These are phyloP conservation scores for Suricata suricatta DNA, from an alignment of 2,113 vertebrate species.

Conservation along the genomic window DNA sequence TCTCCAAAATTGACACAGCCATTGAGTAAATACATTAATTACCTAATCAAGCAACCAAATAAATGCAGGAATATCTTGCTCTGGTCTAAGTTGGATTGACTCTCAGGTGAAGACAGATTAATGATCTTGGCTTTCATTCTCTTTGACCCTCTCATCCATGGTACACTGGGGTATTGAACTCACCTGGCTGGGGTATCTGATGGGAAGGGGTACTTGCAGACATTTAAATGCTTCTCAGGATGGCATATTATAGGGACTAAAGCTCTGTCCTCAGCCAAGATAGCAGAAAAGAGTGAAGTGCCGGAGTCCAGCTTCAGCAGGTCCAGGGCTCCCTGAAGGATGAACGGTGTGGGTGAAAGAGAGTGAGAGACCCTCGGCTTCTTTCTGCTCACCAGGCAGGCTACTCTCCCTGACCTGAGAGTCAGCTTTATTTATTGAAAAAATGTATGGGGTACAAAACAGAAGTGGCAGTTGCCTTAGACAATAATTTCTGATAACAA, in stretches of 20 bases:
- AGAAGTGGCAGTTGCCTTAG: too few relatives aligned
- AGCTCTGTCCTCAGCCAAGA: not conserved
- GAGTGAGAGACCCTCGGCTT: too few relatives aligned
- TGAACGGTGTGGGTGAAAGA: too few relatives aligned
- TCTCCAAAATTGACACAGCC: not conserved
- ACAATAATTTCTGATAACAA: too few relatives aligned
- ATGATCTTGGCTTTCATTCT: not conserved
- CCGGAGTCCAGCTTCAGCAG: too few relatives aligned
- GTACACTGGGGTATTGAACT: not conserved
- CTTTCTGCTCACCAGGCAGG: too few relatives aligned
- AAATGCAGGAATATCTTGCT: not conserved
- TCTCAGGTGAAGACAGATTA: not conserved
- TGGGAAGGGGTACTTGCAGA: not conserved
- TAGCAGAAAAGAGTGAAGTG: not conserved
- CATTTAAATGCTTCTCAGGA: not conserved
- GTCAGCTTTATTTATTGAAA: too few relatives aligned
- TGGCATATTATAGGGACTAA: not conserved
- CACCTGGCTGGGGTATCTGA: not conserved
- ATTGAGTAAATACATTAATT: not conserved
- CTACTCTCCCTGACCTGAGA: too few relatives aligned
- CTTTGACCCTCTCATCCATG: not conserved
- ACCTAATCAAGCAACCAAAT: not conserved
- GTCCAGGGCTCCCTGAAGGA: too few relatives aligned
- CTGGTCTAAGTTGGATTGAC: not conserved
- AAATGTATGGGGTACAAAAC: too few relatives aligned